Base-by-base conservation (phyloP, 2,888 invertebrate species). In the Scaptomyza flava region DNA sequence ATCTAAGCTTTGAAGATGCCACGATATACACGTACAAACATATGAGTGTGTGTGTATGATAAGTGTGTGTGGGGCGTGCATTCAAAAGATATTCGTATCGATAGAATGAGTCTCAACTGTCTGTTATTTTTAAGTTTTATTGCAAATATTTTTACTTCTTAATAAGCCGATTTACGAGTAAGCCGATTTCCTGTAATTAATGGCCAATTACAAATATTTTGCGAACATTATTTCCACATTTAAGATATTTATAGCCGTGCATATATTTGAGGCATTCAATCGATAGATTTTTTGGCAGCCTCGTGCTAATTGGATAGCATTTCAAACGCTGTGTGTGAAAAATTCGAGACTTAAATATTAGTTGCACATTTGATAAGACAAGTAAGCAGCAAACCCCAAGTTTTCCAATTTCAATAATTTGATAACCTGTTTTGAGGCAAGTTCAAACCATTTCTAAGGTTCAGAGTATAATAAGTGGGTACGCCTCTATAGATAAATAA, bases 101-200 rank as follows among this genome's bases (percentile, higher is more conserved):
- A 36, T 45, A 58, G 63, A 56, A 45, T 45, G 62, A 27, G 63
- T 41, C 34, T 47, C 54, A 45, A 45, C 51, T 51, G 57, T 47
- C 42, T 42, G 50, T 51, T 57, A 45, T 46, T 54, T 53, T 53
- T 57, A 42, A 63, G 20, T 53, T 46, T 43, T 52, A 27, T 66
- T 46, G 30, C 63, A 64, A 62, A 64, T 66, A 54, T 76, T 59
- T 65, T 46, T 47, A 56, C 65, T 56, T 58, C 48, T 27, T 50
- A 46, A 47, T 67, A 78, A 68, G 75, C 75, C 50, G 75, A 65
- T 78, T 77, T 72, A 31, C 53, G 52, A 59, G 57, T 76, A 77
- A 77, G 45, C 50, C 64, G 77, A 81, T 77, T 84, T 79, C 59
- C 70, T 64, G 75, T 70, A 63, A 79, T 82, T 77, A 72, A 77